A percentile compares a stretch with the other conserved stretches of the same genome.
Conservation (phyloP, 2,888 invertebrate species). For the Coenonympha glycerion region DNA sequence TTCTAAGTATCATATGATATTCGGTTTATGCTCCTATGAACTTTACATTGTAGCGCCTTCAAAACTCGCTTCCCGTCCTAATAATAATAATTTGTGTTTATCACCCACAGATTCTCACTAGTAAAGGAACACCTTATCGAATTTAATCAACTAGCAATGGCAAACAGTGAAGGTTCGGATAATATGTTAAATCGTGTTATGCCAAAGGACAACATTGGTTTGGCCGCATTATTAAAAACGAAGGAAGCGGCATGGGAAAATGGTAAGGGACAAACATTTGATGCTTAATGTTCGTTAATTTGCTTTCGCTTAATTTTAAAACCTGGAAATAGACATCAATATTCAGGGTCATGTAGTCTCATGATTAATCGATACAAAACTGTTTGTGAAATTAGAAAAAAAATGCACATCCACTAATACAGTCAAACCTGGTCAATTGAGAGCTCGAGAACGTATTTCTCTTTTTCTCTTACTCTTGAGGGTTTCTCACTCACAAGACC, state of each 20-base stretch:
- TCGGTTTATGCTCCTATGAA: too few species aligned
- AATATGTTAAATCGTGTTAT: conserved; percentile 99
- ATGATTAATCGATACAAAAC: too few species aligned
- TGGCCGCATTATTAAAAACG: conserved; percentile 95
- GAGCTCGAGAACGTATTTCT: too few species aligned
- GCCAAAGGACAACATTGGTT: conserved; percentile 99
- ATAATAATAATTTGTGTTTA: background rate
- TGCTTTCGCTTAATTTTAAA: background rate
- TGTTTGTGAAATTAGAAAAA: too few species aligned
- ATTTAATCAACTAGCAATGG: conserved; percentile 99
- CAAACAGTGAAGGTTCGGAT: conserved; percentile 97
- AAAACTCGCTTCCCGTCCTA: too few species aligned
- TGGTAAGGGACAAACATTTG: conserved; percentile 73
- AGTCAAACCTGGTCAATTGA: too few species aligned
- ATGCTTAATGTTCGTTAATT: background rate
- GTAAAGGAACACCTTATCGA: conserved; percentile 98
- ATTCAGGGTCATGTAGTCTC: background rate
- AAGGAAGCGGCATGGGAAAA: conserved; percentile 96
- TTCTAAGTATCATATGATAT: too few species aligned
- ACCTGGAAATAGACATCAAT: background rate
- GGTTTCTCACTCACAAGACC: too few species aligned
- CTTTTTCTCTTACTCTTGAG: too few species aligned
- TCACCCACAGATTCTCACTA: conserved; percentile 86
- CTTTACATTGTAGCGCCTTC: too few species aligned
- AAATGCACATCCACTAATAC: too few species aligned